Conservation (phyloP, 2,113 vertebrate genomes). For the Marmota monax region DNA sequence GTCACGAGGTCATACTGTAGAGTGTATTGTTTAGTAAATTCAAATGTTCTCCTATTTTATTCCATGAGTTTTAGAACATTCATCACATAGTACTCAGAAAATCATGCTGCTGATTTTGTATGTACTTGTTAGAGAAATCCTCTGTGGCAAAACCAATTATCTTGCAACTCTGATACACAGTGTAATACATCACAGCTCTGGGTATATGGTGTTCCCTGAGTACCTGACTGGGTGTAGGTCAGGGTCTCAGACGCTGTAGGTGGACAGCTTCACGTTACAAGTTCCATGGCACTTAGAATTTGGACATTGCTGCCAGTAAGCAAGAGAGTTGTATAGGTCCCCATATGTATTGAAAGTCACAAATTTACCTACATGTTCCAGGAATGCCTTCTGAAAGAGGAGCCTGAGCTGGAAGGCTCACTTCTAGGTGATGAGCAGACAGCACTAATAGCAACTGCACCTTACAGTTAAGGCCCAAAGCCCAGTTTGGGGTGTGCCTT, state of each 20-base stretch:
- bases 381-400: neutral
- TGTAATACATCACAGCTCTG: neutral
- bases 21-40: neutral
- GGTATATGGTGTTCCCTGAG: neutral
- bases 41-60: neutral
- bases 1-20: neutral
- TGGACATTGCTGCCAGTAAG: neutral
- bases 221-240: fast-evolving
- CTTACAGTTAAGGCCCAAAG: neutral
- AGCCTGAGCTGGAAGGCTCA: neutral
- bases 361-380: neutral
- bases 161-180: too few relatives aligned
- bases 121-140: neutral
- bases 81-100: neutral
- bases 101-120: neutral
- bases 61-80: neutral
- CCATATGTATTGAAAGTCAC: neutral
- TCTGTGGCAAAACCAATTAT: neutral
- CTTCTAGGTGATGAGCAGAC: neutral
- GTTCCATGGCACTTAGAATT: neutral
- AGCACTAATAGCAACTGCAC: neutral
- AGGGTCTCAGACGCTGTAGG: fast-evolving
- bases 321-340: neutral
- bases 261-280: neutral
- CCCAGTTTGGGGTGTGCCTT: neutral